Evolutionary conservation across 2,888 invertebrate genomes (phyloP).

Genomic region (Synanthedon andrenaeformis): DNA sequence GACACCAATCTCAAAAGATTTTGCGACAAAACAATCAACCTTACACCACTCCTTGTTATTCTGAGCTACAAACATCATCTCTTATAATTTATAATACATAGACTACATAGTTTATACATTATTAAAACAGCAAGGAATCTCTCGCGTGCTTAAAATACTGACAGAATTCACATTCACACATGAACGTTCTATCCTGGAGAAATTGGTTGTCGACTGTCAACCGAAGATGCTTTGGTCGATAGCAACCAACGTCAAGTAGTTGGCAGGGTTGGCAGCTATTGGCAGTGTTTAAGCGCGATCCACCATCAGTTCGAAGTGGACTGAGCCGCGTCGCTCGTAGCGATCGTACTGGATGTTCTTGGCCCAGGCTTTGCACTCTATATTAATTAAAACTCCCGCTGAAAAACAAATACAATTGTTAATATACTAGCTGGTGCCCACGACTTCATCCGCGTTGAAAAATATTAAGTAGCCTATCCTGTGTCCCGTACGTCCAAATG

Average conservation of each 20-base stretch:
- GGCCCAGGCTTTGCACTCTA: conserved; percentile 95
- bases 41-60: no score
- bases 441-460: no score
- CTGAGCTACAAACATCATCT: no score
- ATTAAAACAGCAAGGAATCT: background rate
- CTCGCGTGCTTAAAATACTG: background rate
- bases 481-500: no score
- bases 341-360: conserved; percentile 88
- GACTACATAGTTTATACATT: background rate
- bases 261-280: background rate
- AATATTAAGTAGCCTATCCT: no score
- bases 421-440: no score
- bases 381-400: conserved; percentile 91
- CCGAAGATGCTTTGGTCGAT: background rate
- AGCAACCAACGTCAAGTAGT: background rate
- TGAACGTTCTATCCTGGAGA: background rate
- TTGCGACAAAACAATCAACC: no score
- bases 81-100: no score
- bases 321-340: conserved; percentile 89
- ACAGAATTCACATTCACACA: background rate
- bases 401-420: conserved; percentile 13
- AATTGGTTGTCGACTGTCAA: background rate
- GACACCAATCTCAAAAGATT: background rate
- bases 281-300: conserved; percentile 68
- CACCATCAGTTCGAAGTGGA: conserved; percentile 95